Evolutionary conservation across 2,797 vertebrate species (phyloP).

Genomic region (Sebastes steindachneri): DNA sequence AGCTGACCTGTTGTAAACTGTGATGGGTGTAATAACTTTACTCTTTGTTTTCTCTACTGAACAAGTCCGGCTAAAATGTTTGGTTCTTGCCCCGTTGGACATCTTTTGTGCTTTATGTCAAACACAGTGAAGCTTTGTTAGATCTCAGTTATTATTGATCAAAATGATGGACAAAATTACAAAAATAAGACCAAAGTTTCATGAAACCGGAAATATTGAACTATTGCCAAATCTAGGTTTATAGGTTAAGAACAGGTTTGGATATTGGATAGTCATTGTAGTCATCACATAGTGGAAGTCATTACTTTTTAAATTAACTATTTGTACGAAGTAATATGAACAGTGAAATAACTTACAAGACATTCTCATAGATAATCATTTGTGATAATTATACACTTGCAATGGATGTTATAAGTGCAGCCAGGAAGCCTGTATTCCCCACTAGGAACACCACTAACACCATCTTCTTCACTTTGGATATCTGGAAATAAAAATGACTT

Average conservation of each 20-base stretch:
- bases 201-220: too few relatives aligned
- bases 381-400: slow-evolving; percentile 65
- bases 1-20: not conserved
- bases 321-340: not conserved
- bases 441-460: slow-evolving; percentile 84
- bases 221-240: too few relatives aligned
- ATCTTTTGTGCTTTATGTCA: not conserved
- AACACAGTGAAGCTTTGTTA: not conserved
- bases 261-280: not conserved
- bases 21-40: too few relatives aligned
- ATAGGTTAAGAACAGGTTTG: not conserved
- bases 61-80: not conserved
- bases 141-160: not conserved
- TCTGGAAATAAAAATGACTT: slow-evolving; percentile 70
- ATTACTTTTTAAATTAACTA: too few relatives aligned
- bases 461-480: slow-evolving; percentile 81
- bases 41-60: not conserved
- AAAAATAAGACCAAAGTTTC: too few relatives aligned
- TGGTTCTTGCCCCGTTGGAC: not conserved
- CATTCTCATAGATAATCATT: not conserved
- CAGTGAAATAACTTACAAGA: not conserved
- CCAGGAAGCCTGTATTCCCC: slow-evolving; percentile 85
- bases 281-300: too few relatives aligned
- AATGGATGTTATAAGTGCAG: slow-evolving; percentile 81
- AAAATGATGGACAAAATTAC: too few relatives aligned